Conservation (phyloP, 2,797 vertebrate genomes). For the Crypturellus tataupa region DNA sequence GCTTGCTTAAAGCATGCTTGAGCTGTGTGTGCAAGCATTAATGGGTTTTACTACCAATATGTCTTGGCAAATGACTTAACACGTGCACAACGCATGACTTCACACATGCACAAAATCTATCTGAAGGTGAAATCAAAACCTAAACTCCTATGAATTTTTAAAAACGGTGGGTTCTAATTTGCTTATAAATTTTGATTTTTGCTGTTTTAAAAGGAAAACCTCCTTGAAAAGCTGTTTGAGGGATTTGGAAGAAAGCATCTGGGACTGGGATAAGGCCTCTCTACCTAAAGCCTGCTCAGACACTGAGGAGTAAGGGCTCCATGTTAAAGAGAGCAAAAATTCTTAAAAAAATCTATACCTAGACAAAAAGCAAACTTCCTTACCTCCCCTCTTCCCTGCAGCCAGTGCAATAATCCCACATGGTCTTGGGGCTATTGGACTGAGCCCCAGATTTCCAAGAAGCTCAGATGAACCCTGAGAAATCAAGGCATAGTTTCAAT, state of each 20-base stretch:
- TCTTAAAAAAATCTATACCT: background rate
- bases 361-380: background rate
- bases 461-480: background rate
- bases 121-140: background rate
- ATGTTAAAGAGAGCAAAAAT: background rate
- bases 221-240: background rate
- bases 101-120: background rate
- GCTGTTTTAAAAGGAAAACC: background rate
- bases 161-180: background rate
- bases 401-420: background rate
- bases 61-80: background rate
- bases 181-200: background rate
- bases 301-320: background rate
- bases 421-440: background rate
- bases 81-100: rapidly evolving
- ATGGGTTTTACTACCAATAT: background rate
- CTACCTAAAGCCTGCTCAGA: background rate
- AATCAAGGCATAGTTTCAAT: background rate
- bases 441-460: too few species aligned
- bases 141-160: background rate
- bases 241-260: background rate
- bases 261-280: background rate
- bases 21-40: background rate
- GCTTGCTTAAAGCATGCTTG: rapidly evolving
- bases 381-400: background rate